These are phyloP conservation scores for Ceratotherium simum DNA, from an alignment of 2,113 vertebrate genomes.

Conservation along the genomic window DNA sequence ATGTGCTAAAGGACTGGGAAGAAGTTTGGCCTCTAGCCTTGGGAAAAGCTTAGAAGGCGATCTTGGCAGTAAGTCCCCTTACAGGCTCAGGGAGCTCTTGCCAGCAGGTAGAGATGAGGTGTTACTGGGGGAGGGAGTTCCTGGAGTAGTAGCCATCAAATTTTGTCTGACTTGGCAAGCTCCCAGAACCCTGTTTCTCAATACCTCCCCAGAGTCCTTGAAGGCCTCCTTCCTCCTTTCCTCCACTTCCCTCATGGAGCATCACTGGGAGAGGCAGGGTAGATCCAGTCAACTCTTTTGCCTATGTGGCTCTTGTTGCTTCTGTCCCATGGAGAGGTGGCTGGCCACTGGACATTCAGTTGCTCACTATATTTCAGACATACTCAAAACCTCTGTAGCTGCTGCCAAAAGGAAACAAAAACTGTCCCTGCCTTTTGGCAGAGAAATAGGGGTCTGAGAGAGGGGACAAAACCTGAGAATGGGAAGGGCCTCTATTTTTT, in stretches of 20 bases:
- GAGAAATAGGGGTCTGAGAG: background rate
- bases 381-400: background rate
- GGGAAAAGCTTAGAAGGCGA: background rate
- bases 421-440: slow-evolving; percentile 7
- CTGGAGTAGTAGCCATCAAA: background rate
- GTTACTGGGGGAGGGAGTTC: background rate
- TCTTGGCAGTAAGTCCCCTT: background rate
- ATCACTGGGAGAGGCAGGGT: background rate
- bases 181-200: background rate
- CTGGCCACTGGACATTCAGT: background rate
- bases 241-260: background rate
- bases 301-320: background rate
- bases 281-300: background rate
- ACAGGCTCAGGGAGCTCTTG: background rate
- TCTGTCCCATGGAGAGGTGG: background rate
- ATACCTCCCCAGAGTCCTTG: background rate
- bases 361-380: slow-evolving; percentile 1
- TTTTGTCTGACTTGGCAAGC: background rate
- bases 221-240: background rate
- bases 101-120: background rate
- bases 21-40: background rate
- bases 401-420: slow-evolving; percentile 64
- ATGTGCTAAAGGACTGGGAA: background rate
- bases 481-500: background rate
- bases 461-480: background rate